Percentiles rank a stretch among this genome's conserved stretches.
These are phyloP conservation scores for Cephus pulcher DNA, from an alignment of 2,888 invertebrate species.

Conservation along the genomic window DNA sequence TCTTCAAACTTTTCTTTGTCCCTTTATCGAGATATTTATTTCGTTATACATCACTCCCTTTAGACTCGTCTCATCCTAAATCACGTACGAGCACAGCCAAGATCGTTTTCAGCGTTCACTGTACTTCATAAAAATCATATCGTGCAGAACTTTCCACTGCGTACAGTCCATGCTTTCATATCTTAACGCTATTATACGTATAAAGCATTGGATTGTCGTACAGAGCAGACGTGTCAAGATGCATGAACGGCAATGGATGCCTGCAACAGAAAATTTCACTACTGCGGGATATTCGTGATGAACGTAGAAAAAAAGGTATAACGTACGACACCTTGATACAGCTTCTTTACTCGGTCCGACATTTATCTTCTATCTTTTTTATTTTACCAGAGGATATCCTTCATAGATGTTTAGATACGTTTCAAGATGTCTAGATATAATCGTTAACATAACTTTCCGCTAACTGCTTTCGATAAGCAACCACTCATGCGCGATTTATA, in stretches of 20 bases:
- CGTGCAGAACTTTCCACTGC: background rate
- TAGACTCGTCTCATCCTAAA: background rate
- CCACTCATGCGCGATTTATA: background rate
- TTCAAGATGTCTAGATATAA: background rate
- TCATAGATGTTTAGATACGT: background rate
- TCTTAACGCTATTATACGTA: background rate
- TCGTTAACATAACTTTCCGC: background rate
- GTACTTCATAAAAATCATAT: background rate
- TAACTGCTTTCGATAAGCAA: background rate
- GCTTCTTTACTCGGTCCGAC: background rate
- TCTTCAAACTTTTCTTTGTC: background rate
- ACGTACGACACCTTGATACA: background rate
- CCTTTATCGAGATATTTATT: background rate
- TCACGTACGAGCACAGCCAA: background rate
- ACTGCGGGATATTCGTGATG: conserved; percentile 3
- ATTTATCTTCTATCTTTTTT: background rate
- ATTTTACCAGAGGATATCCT: background rate
- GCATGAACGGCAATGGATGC: conserved; percentile 25
- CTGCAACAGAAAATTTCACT: conserved; percentile 30
- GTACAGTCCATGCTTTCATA: background rate
- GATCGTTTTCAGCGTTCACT: background rate
- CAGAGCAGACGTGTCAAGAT: conserved; percentile 3
- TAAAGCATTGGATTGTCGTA: background rate
- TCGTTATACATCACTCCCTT: background rate
- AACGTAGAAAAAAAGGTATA: background rate